A percentile compares a stretch with the other conserved stretches of the same genome.
These are phyloP conservation scores for Stramonita haemastoma DNA, from an alignment of 2,888 invertebrate genomes.

Conservation along the genomic window DNA sequence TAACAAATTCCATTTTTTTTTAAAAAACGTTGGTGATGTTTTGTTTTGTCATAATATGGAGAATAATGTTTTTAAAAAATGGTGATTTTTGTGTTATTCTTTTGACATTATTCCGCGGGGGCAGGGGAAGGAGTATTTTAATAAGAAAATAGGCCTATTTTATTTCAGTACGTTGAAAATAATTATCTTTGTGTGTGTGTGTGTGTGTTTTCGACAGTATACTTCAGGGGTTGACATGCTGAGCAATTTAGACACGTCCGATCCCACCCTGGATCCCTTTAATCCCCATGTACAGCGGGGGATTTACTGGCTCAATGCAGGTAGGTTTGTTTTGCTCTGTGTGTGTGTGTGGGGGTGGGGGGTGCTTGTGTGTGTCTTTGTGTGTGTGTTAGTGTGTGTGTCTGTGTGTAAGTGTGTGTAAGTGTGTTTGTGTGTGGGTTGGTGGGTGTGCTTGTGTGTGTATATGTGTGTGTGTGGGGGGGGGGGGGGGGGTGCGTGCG, in stretches of 20 bases:
- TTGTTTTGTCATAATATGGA: too few species aligned
- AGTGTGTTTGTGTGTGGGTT: neutral
- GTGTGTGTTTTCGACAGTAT: constrained; percentile 39
- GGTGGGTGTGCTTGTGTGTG: neutral
- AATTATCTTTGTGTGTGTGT: neutral
- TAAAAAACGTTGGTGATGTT: too few species aligned
- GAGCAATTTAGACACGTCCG: constrained; percentile 8
- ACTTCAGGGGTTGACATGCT: constrained; percentile 26
- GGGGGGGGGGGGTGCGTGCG: too few species aligned
- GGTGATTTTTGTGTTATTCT: too few species aligned
- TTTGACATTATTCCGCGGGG: too few species aligned
- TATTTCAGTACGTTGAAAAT: neutral
- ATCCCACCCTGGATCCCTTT: constrained; percentile 22
- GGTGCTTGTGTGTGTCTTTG: neutral
- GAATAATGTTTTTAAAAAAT: too few species aligned
- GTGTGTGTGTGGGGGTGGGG: neutral
- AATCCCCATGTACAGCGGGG: constrained; percentile 39
- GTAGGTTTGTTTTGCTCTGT: constrained; percentile 44
- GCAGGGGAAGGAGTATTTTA: too few species aligned
- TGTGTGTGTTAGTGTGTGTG: neutral
- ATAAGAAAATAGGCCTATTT: too few species aligned
- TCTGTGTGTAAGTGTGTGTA: neutral
- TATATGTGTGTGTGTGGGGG: neutral
- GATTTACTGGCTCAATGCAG: constrained; percentile 64
- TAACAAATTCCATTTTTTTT: too few species aligned